A percentile compares a stretch with the other conserved stretches of the same genome.
Conservation (phyloP, 2,797 vertebrate genomes). For the Phrynocephalus guinanensis region DNA sequence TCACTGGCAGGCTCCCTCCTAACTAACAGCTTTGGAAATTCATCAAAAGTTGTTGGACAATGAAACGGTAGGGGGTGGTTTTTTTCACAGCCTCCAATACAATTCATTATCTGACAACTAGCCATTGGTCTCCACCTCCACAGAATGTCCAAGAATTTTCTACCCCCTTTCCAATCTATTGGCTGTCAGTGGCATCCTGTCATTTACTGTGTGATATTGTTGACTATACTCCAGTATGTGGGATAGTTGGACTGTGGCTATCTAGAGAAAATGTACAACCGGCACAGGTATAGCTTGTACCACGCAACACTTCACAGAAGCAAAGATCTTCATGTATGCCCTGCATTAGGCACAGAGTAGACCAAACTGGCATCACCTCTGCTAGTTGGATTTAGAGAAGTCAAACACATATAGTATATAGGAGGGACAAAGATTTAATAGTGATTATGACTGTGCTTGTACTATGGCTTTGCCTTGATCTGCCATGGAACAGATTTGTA, state of each 20-base stretch:
- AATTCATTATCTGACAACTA: neutral
- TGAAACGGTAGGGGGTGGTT: neutral
- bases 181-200: neutral
- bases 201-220: neutral
- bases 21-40: neutral
- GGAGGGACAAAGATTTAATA: neutral
- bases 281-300: neutral
- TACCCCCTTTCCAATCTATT: too few species aligned
- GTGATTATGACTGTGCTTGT: too few species aligned
- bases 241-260: neutral
- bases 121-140: neutral
- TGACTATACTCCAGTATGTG: neutral
- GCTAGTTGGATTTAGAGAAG: neutral
- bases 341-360: neutral
- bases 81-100: neutral
- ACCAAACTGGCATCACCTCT: neutral
- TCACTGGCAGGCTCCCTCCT: too few species aligned
- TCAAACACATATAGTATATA: neutral
- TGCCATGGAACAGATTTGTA: neutral
- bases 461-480: neutral
- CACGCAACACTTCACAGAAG: neutral
- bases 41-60: neutral
- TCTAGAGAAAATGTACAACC: neutral
- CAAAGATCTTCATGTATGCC: neutral
- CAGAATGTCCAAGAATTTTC: neutral